Evolutionary conservation across 2,888 invertebrate species (phyloP).

Genomic region (Agriotes lineatus): DNA sequence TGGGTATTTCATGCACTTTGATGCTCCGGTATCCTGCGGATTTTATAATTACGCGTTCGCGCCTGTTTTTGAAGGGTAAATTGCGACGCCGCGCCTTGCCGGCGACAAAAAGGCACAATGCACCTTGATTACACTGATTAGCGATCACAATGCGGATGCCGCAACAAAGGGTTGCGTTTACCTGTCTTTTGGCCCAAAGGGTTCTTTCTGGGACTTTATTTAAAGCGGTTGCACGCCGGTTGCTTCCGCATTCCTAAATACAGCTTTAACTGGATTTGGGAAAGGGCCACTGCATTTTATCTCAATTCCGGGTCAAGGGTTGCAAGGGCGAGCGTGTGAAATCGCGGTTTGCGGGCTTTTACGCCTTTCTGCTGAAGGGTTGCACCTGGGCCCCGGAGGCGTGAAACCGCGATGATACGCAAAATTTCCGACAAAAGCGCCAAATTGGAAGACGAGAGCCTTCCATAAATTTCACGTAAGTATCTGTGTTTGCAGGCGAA

Average conservation of each 20-base stretch:
- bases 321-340: conserved; percentile 60
- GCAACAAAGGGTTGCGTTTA: conserved; percentile 37
- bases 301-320: conserved; percentile 48
- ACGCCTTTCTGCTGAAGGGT: conserved; percentile 43
- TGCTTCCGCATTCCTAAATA: conserved; percentile 57
- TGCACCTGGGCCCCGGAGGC: conserved; percentile 38
- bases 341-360: conserved; percentile 45
- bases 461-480: conserved; percentile 39
- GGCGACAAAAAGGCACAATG: conserved; percentile 37
- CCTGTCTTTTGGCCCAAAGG: conserved; percentile 46
- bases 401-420: conserved; percentile 45
- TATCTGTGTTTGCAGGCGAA: conserved; percentile 5
- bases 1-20: conserved; percentile 63
- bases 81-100: no score
- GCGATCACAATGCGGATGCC: conserved; percentile 31
- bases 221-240: conserved; percentile 61
- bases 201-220: conserved; percentile 47
- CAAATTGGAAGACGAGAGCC: conserved; percentile 30
- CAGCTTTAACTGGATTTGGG: conserved; percentile 59
- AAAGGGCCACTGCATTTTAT: conserved; percentile 54
- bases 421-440: conserved; percentile 35
- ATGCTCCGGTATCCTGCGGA: conserved; percentile 62
- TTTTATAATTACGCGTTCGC: conserved; percentile 61
- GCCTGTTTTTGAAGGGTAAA: conserved; percentile 53
- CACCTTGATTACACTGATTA: conserved; percentile 43